Evolutionary conservation across 2,888 invertebrate species (phyloP), one percentile per base, ranked within the genome.

Genomic region (Antheraea yamamai): DNA sequence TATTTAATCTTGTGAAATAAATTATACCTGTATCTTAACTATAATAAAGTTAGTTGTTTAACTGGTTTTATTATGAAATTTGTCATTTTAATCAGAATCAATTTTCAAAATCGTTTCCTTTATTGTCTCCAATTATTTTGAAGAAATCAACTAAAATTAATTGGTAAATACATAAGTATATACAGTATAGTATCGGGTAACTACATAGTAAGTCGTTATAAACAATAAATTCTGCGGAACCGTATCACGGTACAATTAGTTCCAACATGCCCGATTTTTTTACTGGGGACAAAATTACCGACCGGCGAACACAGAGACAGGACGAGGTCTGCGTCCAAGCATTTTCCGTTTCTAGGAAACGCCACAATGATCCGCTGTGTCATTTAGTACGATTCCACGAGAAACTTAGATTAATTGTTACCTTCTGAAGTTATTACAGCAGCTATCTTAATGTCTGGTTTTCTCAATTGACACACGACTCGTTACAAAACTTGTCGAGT

Each of bases 341-440:
- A 82, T 83, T 82, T 83, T 80, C 81, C 73, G 77, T 73, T 89
- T 88, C 89, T 87, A 88, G 86, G 88, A 89, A 89, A 82, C 80
- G 78, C 79, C 81, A 79, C 79, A 82, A 81, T 77, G 78, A 76
- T 72, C 74, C 76, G 81, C 76, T 80, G 82, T 88, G 85, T 88
- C 88, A 86, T 89, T 89, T 87, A 79, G 81, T 82, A 77, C 76
- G 76, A 82, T 82, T 84, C 84, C 81, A 79, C 77, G 80, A 77
- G 81, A 81, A 47, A 82, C 80, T 84, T 85, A 85, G 84, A 87
- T 87, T 87, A 87, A 88, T 89, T 85, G 85, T 87, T 84, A 80
- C 84, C 82, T 85, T 84, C 82, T 80, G 79, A 78, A 80, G 82
- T 83, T 83, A 84, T 85, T 87, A 86, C 81, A 79, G 77, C 79